Evolutionary conservation across 2,888 invertebrate genomes (phyloP).

Genomic region (Zelleria hepariella): DNA sequence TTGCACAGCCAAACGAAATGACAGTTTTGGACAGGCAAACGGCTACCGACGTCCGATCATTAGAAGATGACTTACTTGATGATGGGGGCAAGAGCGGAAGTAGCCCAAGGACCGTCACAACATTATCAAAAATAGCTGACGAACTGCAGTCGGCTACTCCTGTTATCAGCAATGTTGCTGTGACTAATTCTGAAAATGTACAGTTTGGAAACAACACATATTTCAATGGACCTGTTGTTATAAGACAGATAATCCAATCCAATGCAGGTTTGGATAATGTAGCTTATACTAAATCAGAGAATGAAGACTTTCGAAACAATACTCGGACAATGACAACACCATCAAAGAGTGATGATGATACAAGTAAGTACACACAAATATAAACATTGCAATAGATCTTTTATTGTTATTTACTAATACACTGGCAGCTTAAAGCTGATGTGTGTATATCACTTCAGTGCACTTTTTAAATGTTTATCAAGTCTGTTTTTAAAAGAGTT

Average conservation of each 20-base stretch:
- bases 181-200: constrained; percentile 79
- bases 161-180: constrained; percentile 72
- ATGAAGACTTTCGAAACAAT: constrained; percentile 21
- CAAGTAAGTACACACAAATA: not conserved
- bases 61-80: not conserved
- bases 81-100: constrained; percentile 4
- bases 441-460: no score
- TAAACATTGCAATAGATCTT: no score
- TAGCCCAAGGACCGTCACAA: constrained; percentile 17
- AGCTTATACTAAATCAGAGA: constrained; percentile 37
- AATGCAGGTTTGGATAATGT: constrained; percentile 44
- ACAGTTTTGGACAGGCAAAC: not conserved
- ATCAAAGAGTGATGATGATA: not conserved
- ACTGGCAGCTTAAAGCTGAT: no score
- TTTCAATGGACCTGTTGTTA: constrained; percentile 83
- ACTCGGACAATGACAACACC: not conserved
- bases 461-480: no score
- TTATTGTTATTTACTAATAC: not conserved
- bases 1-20: not conserved
- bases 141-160: constrained; percentile 30
- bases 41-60: not conserved
- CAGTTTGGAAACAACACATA: constrained; percentile 83
- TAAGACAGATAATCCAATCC: constrained; percentile 78
- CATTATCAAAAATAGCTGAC: constrained; percentile 13
- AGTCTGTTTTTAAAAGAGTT: no score